Base-by-base conservation (phyloP, 35 echinoderm and acorn worm species). In the Ophiothrix spiculata region DNA sequence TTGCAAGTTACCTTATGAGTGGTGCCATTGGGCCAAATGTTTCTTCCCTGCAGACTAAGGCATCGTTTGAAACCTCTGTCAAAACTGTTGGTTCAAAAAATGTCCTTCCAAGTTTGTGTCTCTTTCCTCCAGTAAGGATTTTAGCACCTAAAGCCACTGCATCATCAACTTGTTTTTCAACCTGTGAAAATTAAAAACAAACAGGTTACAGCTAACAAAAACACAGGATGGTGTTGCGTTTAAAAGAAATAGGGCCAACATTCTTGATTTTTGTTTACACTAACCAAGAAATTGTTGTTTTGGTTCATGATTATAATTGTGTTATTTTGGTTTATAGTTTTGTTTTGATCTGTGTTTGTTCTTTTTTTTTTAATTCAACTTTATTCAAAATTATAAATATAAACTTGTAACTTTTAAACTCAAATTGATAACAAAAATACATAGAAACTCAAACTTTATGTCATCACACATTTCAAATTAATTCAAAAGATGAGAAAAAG, bases 21-120 rank as follows among this genome's bases (percentile, higher is more conserved):
- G 91, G 83, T 75, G 95, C 95, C 10, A 97, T 63, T 29, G 95
- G 95, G 25, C 95, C 95, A 81, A 97, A 97, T 38, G 95, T 97
- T 75, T 97, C 95, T 79, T 97, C 95, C 3, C 69, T 39, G 56
- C 92, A 97, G 0, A 91, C 91, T 17, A 91, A 36, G 1, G 91
- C 91, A 74, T 97, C 91, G 35, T 79, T 81, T 1, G 88, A 54
- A 17, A 93, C 91, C 25, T 91, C 95, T 21, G 84, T 63, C 38
- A 97, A 82, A 36, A 97, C 84, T 0, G 95, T 97, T 32, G 95
- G 95, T 73, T 93, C 80, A 81, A 85, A 97, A 73, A 93, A 97
- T 0, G 88, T 73, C 8, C 84, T 40, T 1, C 95, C 95, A 17
- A 93, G 82, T 40, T 78, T 28, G 39, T 93, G 95, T 37, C 87